These are phyloP conservation scores for Helleia helle DNA, from an alignment of 2,888 invertebrate species.

Conservation along the genomic window DNA sequence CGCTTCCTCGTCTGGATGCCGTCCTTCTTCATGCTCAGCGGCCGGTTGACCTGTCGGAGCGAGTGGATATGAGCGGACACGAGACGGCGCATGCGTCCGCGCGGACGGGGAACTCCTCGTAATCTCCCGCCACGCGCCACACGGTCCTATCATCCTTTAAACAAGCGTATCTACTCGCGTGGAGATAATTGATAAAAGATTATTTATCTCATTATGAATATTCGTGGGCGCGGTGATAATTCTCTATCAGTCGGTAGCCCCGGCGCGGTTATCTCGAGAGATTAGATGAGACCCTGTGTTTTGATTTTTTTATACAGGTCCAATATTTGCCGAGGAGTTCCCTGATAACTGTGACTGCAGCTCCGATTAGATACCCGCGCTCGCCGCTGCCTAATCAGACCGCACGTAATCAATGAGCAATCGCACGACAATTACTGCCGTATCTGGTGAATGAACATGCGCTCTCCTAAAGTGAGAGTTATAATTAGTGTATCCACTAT, in stretches of 20 bases:
- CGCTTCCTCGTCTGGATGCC: slow-evolving; percentile 98
- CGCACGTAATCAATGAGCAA: slow-evolving; percentile 35
- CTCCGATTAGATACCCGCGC: slow-evolving; percentile 58
- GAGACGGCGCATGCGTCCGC: too few relatives aligned
- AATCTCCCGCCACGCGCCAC: slow-evolving; percentile 54
- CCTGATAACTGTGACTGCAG: slow-evolving; percentile 52
- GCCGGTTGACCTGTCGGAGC: slow-evolving; percentile 91
- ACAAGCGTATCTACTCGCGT: slow-evolving; percentile 65
- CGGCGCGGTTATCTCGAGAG: slow-evolving; percentile 66
- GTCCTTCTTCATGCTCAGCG: slow-evolving; percentile 98
- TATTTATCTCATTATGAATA: slow-evolving; percentile 74
- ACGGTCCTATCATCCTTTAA: slow-evolving; percentile 68
- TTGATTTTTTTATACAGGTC: slow-evolving; percentile 64
- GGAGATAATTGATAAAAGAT: slow-evolving; percentile 74
- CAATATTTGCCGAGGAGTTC: slow-evolving; percentile 73
- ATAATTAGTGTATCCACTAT: too few relatives aligned
- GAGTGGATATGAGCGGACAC: too few relatives aligned
- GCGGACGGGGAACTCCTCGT: slow-evolving; percentile 47
- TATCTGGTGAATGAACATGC: too few relatives aligned
- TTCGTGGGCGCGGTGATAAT: slow-evolving; percentile 68
- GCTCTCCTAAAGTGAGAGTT: too few relatives aligned
- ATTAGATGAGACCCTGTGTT: slow-evolving; percentile 73
- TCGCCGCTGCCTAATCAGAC: slow-evolving; percentile 26
- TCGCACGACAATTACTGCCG: too few relatives aligned
- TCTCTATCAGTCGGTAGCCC: slow-evolving; percentile 73